Evolutionary conservation across 2,888 invertebrate genomes (phyloP).

Genomic region (Atrina japonica): DNA sequence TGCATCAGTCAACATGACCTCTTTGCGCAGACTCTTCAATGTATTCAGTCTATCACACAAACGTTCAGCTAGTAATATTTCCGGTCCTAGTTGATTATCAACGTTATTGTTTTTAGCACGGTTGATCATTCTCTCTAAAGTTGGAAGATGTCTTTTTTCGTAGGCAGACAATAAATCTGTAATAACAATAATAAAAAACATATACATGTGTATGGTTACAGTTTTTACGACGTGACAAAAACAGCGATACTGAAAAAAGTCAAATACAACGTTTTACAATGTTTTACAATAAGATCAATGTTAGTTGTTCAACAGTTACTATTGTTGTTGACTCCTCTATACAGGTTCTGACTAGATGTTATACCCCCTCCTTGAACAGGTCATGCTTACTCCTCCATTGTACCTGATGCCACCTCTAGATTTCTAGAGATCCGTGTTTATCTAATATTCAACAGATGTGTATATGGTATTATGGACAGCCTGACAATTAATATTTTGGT

Average conservation of each 20-base stretch:
- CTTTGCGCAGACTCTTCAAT: conserved; percentile 61
- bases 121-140: conserved; percentile 54
- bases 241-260: background rate
- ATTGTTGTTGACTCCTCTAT: no score
- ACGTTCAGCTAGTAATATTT: conserved; percentile 54
- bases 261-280: background rate
- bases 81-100: conserved; percentile 56
- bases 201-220: background rate
- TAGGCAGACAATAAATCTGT: conserved; percentile 41
- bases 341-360: no score
- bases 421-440: no score
- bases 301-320: no score
- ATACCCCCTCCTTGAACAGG: no score
- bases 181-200: background rate
- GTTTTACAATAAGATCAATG: background rate
- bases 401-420: no score
- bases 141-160: conserved; percentile 52
- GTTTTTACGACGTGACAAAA: background rate
- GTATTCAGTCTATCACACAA: conserved; percentile 55
- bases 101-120: conserved; percentile 56
- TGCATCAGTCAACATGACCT: conserved; percentile 67
- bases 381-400: no score
- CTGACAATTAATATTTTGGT: no score
- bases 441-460: no score
- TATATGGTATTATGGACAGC: no score